A percentile compares a stretch with the other conserved stretches of the same genome.
Evolutionary conservation across 2,113 vertebrate genomes (phyloP).

Genomic region (Vireo altiloquus): DNA sequence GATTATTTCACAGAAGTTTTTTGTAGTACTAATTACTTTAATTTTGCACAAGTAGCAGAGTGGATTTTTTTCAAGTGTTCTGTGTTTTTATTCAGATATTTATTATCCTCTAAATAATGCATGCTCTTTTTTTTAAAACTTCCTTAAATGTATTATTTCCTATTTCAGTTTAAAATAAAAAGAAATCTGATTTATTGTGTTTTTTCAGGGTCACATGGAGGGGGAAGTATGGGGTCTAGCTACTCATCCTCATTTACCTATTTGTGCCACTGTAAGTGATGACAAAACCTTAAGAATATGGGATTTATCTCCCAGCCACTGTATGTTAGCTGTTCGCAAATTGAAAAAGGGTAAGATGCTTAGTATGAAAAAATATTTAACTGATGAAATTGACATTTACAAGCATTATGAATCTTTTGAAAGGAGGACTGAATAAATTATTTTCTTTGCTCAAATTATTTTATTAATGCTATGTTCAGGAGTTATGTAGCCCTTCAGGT

Average conservation of each 20-base stretch:
- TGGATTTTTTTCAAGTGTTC: background rate
- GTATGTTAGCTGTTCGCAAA: conserved; percentile 98
- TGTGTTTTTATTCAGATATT: background rate
- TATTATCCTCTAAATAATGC: background rate
- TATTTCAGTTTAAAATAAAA: background rate
- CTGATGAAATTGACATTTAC: background rate
- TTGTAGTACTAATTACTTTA: background rate
- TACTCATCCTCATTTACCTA: conserved; percentile 94
- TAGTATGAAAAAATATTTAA: conserved; percentile 10
- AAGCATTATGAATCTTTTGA: background rate
- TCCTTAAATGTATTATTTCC: background rate
- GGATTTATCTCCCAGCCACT: conserved; percentile 99
- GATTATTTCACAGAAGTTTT: background rate
- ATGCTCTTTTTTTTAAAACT: background rate
- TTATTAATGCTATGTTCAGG: background rate
- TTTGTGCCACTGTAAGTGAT: conserved; percentile 98
- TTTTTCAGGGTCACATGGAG: conserved; percentile 95
- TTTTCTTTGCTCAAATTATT: background rate
- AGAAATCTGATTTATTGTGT: background rate
- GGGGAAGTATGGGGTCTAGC: conserved; percentile 98
- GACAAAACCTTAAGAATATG: conserved; percentile 98
- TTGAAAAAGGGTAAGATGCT: conserved; percentile 90
- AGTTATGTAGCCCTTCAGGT: background rate
- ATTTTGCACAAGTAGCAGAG: background rate
- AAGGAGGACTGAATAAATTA: background rate